Conservation (phyloP, 2,888 invertebrate species). For the Pandemis corylana region DNA sequence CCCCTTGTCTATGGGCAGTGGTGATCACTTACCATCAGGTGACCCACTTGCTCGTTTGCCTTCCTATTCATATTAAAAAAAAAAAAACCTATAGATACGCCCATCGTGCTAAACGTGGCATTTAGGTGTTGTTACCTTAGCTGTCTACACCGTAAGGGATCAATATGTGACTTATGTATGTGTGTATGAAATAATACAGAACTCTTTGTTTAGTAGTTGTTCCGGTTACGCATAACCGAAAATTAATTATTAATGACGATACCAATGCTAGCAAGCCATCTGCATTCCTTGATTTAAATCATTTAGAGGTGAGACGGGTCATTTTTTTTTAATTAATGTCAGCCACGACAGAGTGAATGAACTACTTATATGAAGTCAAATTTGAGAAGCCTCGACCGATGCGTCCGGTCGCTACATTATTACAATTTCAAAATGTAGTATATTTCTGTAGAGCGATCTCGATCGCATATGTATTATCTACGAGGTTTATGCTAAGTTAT, state of each 20-base stretch:
- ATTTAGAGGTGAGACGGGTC: constrained; percentile 26
- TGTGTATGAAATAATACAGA: neutral
- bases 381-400: constrained; percentile 10
- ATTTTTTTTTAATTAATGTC: constrained; percentile 11
- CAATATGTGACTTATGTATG: too few relatives aligned
- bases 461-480: constrained; percentile 43
- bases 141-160: too few relatives aligned
- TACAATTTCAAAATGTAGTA: constrained; percentile 68
- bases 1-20: too few relatives aligned
- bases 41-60: too few relatives aligned
- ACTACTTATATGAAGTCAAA: constrained; percentile 27
- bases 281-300: constrained; percentile 18
- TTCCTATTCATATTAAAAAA: too few relatives aligned
- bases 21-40: too few relatives aligned
- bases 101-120: too few relatives aligned
- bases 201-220: neutral
- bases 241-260: constrained; percentile 8
- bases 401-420: constrained; percentile 52
- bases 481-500: neutral
- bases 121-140: too few relatives aligned
- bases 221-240: neutral
- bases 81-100: too few relatives aligned
- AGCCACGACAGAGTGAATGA: constrained; percentile 27
- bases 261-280: constrained; percentile 2
- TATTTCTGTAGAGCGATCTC: constrained; percentile 56